Conservation (phyloP, 1,140 invertebrate species). For the Drosophila malerkotliana region DNA sequence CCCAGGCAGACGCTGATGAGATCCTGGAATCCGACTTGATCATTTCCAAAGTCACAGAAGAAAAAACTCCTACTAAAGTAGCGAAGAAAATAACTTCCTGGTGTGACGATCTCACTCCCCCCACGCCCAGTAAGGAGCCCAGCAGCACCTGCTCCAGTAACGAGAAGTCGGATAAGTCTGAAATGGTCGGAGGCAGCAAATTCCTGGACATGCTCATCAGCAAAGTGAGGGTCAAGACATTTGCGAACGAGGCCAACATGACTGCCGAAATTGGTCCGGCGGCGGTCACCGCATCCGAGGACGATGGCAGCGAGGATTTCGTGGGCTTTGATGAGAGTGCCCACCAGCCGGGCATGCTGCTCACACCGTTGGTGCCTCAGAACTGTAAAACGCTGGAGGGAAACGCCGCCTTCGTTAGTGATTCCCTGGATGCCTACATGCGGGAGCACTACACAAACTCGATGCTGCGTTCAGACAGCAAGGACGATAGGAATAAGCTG, state of each 20-base stretch:
- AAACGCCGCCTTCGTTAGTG: slow-evolving; percentile 71
- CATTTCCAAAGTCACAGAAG: slow-evolving; percentile 4
- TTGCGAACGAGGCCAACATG: slow-evolving; percentile 58
- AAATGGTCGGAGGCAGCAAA: slow-evolving; percentile 54
- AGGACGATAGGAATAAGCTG: slow-evolving; percentile 50
- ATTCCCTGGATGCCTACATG: slow-evolving; percentile 72
- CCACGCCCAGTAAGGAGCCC: slow-evolving; percentile 45
- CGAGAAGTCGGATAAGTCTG: slow-evolving; percentile 45
- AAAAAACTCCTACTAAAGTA: slow-evolving; percentile 31
- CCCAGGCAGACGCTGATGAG: neutral
- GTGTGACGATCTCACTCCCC: slow-evolving; percentile 20
- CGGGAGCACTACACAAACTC: slow-evolving; percentile 56
- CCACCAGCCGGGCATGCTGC: slow-evolving; percentile 74
- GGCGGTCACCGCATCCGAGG: neutral
- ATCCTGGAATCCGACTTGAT: neutral
- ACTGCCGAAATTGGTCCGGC: neutral
- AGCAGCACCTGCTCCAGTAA: slow-evolving; percentile 36
- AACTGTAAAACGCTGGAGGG: slow-evolving; percentile 49
- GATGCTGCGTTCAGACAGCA: neutral
- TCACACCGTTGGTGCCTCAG: slow-evolving; percentile 72
- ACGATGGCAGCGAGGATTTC: slow-evolving; percentile 68
- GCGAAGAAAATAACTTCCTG: neutral
- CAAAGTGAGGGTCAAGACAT: slow-evolving; percentile 68
- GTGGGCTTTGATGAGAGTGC: slow-evolving; percentile 78
- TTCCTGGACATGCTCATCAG: slow-evolving; percentile 78